phyloP scores from a whole-genome alignment of 2,888 invertebrate genomes.

The Agelastica alni region DNA sequence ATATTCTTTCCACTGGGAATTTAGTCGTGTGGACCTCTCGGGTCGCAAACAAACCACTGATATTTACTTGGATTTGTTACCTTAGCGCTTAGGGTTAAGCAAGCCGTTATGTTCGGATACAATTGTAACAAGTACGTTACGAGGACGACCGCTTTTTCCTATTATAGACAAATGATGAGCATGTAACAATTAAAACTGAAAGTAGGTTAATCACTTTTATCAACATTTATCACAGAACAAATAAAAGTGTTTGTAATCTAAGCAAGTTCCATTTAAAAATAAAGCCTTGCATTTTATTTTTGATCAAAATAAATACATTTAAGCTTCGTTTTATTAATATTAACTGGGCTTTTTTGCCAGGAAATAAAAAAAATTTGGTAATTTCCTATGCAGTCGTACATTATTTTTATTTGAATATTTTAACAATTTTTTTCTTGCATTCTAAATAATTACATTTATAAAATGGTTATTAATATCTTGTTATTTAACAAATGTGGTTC shows the following conservation, averaged over 20 bases:
- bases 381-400: slow-evolving; percentile 3
- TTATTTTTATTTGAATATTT: slow-evolving; percentile 8
- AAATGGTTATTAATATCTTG: background rate
- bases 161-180: slow-evolving; percentile 8
- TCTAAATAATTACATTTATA: background rate
- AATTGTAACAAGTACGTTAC: slow-evolving; percentile 5
- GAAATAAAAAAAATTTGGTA: slow-evolving; percentile 11
- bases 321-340: background rate
- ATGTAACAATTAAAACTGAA: slow-evolving; percentile 11
- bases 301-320: slow-evolving; percentile 4
- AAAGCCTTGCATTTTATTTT: slow-evolving; percentile 12
- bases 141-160: slow-evolving; percentile 8
- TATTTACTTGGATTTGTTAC: slow-evolving; percentile 5
- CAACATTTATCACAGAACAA: background rate
- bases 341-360: background rate
- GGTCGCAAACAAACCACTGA: too few species aligned
- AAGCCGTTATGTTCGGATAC: background rate
- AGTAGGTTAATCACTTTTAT: slow-evolving; percentile 9
- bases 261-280: too few species aligned
- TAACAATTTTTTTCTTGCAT: background rate
- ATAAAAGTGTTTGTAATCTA: too few species aligned
- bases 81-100: background rate
- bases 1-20: too few species aligned
- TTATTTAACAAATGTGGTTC: background rate
- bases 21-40: too few species aligned